These are phyloP conservation scores for Euura lappo DNA, from an alignment of 1,140 invertebrate genomes.

Conservation along the genomic window DNA sequence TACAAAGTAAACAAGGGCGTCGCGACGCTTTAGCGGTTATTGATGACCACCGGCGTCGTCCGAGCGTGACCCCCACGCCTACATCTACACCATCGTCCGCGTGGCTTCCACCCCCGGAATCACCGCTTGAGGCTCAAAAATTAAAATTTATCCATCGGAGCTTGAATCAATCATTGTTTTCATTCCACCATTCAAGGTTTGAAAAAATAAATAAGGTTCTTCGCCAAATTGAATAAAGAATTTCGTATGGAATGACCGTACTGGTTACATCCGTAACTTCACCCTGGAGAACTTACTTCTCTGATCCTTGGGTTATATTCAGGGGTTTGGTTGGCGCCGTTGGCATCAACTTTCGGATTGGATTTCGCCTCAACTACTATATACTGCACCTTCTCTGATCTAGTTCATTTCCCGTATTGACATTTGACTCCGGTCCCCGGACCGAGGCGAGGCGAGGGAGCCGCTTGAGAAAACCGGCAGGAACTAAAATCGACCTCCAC, in stretches of 20 bases:
- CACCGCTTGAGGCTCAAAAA: neutral
- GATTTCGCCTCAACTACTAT: neutral
- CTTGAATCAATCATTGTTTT: no score
- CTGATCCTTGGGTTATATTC: no score
- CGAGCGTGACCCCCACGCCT: neutral
- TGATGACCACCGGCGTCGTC: neutral
- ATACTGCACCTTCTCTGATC: neutral
- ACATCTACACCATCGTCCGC: neutral
- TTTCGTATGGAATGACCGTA: no score
- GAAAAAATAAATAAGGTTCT: no score
- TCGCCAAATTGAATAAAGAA: no score
- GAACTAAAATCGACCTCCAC: neutral
- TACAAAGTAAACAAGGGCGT: constrained; percentile 2
- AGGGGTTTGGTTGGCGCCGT: neutral
- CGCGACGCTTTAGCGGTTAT: constrained; percentile 1
- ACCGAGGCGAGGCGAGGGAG: neutral
- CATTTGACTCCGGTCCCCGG: neutral
- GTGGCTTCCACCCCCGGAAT: no score
- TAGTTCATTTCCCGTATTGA: constrained; percentile 1
- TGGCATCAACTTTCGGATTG: constrained; percentile 6
- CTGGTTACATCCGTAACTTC: no score
- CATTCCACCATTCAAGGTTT: no score
- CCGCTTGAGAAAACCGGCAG: neutral
- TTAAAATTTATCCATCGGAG: neutral
- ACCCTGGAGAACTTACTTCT: no score